Base-by-base conservation (phyloP, 2,888 invertebrate species). In the Mythimna albipuncta region DNA sequence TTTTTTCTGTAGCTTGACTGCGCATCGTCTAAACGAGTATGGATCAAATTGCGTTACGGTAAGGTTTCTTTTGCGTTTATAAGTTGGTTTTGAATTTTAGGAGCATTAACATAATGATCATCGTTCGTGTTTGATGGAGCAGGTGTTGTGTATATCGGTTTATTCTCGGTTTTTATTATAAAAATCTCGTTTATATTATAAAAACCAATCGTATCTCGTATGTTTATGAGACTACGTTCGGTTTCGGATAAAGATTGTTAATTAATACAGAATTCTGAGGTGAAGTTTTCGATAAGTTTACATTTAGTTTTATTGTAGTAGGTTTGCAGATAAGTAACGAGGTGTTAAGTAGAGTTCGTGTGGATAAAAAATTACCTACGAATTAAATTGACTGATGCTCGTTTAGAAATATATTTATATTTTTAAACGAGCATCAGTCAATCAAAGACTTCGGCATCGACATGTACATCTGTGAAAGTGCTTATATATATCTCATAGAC, bases 81-180 rank as follows among this genome's bases (percentile, higher is more conserved):
- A 72, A 68, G 72, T 61, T 59, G 74, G 78, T 83, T 81, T 87
- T 87, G 89, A 92, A 89, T 93, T 94, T 93, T 93, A 92, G 90
- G 85, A 90, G 91, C 92, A 96, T 95, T 95, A 95, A 91, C 95
- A 94, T 95, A 95, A 95, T 94, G 94, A 94, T 93, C 91, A 93
- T 91, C 91, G 91, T 93, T 90, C 91, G 93, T 91, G 93, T 95
- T 94, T 94, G 94, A 94, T 93, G 92, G 92, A 95, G 95, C 96
- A 96, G 96, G 96, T 96, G 96, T 94, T 93, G 89, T 91, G 90
- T 92, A 89, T 94, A 94, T 95, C 93, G 92, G 94, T 94, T 94
- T 93, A 94, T 95, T 95, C 94, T 94, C 93, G 88, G 94, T 94
- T 95, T 95, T 95, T 95, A 94, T 93, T 92, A 93, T 93, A 93